Conservation (phyloP, 2,797 vertebrate genomes). For the Oryzias sinensis region DNA sequence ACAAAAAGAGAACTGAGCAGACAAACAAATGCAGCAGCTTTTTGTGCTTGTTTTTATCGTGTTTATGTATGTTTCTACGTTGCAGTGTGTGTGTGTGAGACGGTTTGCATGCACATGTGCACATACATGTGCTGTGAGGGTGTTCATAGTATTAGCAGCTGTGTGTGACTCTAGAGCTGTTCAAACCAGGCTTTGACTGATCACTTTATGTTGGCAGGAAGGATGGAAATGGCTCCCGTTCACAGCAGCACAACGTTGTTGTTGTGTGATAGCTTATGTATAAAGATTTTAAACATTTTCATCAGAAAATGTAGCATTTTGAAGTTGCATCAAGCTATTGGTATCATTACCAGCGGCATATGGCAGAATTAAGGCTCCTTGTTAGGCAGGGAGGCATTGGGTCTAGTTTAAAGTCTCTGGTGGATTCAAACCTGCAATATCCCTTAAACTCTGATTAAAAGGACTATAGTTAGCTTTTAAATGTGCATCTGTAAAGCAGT, state of each 20-base stretch:
- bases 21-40: slow-evolving; percentile 64
- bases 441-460: no score
- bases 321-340: no score
- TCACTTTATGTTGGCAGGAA: slow-evolving; percentile 22
- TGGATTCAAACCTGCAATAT: no score
- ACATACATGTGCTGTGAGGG: slow-evolving; percentile 3
- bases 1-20: slow-evolving; percentile 42
- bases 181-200: slow-evolving; percentile 48
- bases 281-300: no score
- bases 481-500: no score
- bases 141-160: slow-evolving; percentile 14
- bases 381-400: no score
- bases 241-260: neutral
- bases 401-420: no score
- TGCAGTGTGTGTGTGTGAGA: slow-evolving; percentile 5
- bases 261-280: neutral
- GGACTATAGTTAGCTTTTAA: no score
- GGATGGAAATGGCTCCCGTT: slow-evolving; percentile 41
- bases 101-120: slow-evolving; percentile 7
- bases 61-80: slow-evolving; percentile 12
- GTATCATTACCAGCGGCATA: no score
- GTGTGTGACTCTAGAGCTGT: slow-evolving; percentile 17
- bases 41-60: slow-evolving; percentile 39
- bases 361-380: no score
- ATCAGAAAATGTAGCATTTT: no score